Base-by-base conservation (phyloP, 1,140 invertebrate species). In the Venturia canescens region DNA sequence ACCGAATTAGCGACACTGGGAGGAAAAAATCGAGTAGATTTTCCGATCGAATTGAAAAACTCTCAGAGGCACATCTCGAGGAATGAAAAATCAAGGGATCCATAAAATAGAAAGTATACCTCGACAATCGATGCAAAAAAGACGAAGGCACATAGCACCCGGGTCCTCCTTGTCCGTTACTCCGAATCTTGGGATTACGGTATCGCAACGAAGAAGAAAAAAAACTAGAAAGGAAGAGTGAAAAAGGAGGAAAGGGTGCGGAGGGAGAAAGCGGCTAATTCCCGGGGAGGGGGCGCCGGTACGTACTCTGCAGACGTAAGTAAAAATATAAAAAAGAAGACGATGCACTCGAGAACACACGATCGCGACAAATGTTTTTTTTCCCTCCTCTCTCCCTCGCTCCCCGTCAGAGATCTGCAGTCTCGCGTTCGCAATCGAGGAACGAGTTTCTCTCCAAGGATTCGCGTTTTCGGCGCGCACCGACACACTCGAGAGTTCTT, bases 121-220 rank as follows among this genome's bases (percentile, higher is more conserved):
- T 93, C 92, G 90, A 88, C 93, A 93, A 90, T 93, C 92, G 79
- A 93, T 91, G 85, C 93, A 93, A 82, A 93, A 90, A 75, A 93
- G 86, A 84, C 90, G 89, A 57, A 93, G 90, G 84, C 93, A 92
- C 89, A 93, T 91, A 84, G 84, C 85, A 85, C 78, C 85, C 79
- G 27, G 75, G 70, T 69, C 27, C 70, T 75, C 27, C 70, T 69
- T 4, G 66, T 57, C 34, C 71, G 27, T 67, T 76, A 50, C 75
- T 83, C 44, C 75, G 67, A 69, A 63, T 79, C 72, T 78, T 72
- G 67, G 77, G 74, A 60, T 80, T 67, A 78, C 57, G 48, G 48
- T 74, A 29, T 77, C 75, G 75, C 16, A 34, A 76, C 72, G 72
- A 50, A 23, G 50, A 60, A 53, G 53, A 76, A 3, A 16, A 21